Conservation (phyloP, 2,888 invertebrate genomes). For the Octonoba sinensis region DNA sequence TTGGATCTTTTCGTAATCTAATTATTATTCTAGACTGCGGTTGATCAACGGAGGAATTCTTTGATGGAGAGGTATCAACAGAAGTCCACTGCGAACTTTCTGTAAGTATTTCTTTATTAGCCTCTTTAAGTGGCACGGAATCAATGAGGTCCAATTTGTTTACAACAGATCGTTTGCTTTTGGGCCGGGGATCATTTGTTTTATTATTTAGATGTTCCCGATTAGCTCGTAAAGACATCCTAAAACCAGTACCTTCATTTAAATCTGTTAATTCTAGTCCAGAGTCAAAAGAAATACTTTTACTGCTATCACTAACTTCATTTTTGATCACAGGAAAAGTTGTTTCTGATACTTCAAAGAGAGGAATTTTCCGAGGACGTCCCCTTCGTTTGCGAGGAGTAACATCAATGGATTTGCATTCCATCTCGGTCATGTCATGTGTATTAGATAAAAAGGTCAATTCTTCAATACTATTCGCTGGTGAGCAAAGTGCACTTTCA, state of each 20-base stretch:
- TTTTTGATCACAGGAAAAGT: constrained; percentile 29
- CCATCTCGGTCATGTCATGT: constrained; percentile 2
- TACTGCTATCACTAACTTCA: constrained; percentile 7
- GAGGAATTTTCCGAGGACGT: constrained; percentile 35
- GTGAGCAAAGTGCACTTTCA: background rate
- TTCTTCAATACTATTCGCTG: constrained; percentile 14
- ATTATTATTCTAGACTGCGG: constrained; percentile 52
- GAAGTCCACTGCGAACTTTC: constrained; percentile 31
- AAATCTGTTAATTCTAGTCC: constrained; percentile 23
- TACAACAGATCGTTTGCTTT: constrained; percentile 8
- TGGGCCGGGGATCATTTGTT: background rate
- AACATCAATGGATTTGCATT: background rate
- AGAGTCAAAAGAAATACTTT: constrained; percentile 19
- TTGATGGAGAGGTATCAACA: constrained; percentile 22
- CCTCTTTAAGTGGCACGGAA: constrained; percentile 26
- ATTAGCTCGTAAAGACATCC: constrained; percentile 40
- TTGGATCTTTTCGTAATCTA: constrained; percentile 59
- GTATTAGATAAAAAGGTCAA: constrained; percentile 8
- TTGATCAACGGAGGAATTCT: constrained; percentile 26
- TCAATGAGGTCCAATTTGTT: constrained; percentile 35
- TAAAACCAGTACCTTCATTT: constrained; percentile 36
- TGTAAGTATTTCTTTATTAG: constrained; percentile 23
- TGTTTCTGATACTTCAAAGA: background rate
- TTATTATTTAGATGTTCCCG: constrained; percentile 20
- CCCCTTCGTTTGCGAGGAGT: constrained; percentile 36